Percentiles rank a stretch among this genome's conserved stretches.
Evolutionary conservation across 2,888 invertebrate genomes (phyloP).

Genomic region (Agrochola lota): DNA sequence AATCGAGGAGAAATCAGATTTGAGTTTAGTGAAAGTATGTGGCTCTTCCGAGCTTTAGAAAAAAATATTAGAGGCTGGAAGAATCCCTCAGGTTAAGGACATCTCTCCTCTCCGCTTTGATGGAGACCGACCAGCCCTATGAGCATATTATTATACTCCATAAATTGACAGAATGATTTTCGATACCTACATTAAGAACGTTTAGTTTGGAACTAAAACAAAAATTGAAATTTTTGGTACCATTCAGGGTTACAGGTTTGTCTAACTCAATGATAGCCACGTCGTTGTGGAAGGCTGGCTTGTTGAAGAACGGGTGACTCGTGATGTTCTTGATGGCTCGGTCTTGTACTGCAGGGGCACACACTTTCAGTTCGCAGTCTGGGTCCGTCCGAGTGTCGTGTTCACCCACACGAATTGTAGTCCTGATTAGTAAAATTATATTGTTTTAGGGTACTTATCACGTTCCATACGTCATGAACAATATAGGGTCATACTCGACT

Average conservation of each 20-base stretch:
- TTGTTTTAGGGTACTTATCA: neutral
- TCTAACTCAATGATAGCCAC: constrained; percentile 90
- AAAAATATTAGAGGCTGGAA: neutral
- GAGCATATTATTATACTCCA: neutral
- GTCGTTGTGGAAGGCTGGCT: constrained; percentile 89
- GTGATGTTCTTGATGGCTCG: constrained; percentile 81
- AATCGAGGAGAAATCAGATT: neutral
- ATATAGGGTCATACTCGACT: neutral
- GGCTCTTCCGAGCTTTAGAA: neutral
- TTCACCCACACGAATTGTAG: constrained; percentile 92
- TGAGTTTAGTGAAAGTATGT: neutral
- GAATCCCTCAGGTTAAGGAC: neutral
- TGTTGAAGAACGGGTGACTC: constrained; percentile 89
- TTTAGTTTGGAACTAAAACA: neutral
- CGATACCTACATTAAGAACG: neutral
- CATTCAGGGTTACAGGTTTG: constrained; percentile 83
- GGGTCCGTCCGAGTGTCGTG: constrained; percentile 85
- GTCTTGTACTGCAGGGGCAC: constrained; percentile 86
- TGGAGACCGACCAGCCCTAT: neutral
- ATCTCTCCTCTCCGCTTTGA: neutral
- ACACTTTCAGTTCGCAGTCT: constrained; percentile 83
- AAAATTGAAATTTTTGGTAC: constrained; percentile 66
- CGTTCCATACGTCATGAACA: neutral
- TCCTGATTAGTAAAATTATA: constrained; percentile 69
- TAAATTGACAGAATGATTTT: neutral